Conservation (phyloP, 2,797 vertebrate species). For the Crenichthys baileyi region DNA sequence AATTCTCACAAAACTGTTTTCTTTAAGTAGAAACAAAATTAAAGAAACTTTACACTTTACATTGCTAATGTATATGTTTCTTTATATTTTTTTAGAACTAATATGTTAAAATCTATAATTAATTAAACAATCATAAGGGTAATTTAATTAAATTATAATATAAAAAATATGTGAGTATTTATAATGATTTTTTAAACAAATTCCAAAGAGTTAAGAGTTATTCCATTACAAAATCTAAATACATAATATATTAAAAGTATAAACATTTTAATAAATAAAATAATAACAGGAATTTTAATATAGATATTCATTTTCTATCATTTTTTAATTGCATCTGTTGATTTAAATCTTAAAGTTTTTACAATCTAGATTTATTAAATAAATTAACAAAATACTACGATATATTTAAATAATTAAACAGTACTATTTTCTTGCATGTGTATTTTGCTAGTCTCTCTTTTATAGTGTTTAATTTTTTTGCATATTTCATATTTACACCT, state of each 20-base stretch:
- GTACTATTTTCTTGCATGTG: not conserved
- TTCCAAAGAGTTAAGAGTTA: not conserved
- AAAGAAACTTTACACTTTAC: no score
- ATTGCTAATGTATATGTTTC: no score
- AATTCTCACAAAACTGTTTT: no score
- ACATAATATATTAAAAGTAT: no score
- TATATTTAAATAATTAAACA: not conserved
- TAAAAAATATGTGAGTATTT: no score
- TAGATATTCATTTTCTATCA: not conserved
- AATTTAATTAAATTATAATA: no score
- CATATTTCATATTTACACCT: not conserved
- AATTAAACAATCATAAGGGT: no score
- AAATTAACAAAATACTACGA: not conserved
- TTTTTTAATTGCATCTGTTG: not conserved
- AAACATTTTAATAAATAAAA: no score
- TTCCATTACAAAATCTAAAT: not conserved
- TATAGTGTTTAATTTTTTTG: not conserved
- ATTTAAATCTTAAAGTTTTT: not conserved
- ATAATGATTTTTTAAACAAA: no score
- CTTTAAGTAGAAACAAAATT: no score
- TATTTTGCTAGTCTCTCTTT: not conserved
- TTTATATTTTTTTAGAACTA: no score
- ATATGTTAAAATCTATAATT: no score
- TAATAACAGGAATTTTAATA: not conserved
- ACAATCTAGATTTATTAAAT: not conserved